Conservation (phyloP, 2,113 vertebrate species). For the Silurus meridionalis region DNA sequence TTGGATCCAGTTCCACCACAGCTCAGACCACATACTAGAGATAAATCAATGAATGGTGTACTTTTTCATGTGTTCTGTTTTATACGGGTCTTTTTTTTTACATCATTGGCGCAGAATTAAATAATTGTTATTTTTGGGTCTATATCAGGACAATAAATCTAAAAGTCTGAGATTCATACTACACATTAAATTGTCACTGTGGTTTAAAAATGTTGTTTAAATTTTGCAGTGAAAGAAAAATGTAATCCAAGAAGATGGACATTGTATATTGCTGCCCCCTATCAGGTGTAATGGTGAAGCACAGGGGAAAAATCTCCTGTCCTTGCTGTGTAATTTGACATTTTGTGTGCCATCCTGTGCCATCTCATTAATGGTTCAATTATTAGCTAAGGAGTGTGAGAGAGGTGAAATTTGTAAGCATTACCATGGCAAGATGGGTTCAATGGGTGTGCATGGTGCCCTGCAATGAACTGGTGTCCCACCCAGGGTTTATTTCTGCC, state of each 20-base stretch:
- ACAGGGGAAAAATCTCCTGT: neutral
- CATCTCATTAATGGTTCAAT: neutral
- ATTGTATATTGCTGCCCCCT: constrained; percentile 31
- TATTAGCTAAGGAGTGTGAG: neutral
- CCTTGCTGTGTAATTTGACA: neutral
- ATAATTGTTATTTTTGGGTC: neutral
- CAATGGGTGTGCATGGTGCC: too few species aligned
- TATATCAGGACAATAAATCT: neutral
- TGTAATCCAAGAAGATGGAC: neutral
- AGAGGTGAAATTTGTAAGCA: neutral
- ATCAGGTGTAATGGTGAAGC: neutral
- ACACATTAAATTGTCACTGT: neutral
- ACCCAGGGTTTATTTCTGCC: neutral
- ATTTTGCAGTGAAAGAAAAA: neutral
- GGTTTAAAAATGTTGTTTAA: neutral
- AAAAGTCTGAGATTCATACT: neutral
- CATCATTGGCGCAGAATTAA: neutral
- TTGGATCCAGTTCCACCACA: too few species aligned
- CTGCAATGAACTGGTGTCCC: neutral
- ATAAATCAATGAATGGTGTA: neutral
- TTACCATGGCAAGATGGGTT: neutral
- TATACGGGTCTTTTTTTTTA: neutral
- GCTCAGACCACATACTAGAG: neutral
- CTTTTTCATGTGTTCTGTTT: constrained; percentile 14
- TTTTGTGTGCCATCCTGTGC: neutral